Evolutionary conservation across 2,797 vertebrate genomes (phyloP).

Genomic region (Cheirogaleus major): DNA sequence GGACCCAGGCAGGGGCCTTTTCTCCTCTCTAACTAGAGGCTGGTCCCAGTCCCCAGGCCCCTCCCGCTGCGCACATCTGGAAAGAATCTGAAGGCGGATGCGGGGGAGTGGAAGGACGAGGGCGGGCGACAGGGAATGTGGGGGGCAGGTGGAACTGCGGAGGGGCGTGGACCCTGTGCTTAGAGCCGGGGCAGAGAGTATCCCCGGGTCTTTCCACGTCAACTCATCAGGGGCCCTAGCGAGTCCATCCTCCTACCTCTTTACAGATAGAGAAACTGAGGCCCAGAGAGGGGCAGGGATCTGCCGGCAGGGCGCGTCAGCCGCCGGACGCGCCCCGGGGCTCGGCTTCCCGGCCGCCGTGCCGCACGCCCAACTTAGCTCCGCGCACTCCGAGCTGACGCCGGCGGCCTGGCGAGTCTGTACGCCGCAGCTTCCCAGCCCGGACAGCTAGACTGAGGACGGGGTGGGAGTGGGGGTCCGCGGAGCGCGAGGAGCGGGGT

Average conservation of each 20-base stretch:
- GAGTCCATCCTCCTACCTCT: neutral
- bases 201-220: neutral
- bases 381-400: neutral
- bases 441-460: neutral
- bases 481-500: neutral
- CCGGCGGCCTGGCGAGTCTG: neutral
- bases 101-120: constrained; percentile 31
- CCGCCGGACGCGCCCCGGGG: neutral
- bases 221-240: neutral
- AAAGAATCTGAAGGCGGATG: constrained; percentile 60
- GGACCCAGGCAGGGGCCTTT: neutral
- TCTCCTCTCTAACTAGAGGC: neutral
- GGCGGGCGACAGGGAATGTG: constrained; percentile 67
- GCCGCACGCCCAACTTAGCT: neutral
- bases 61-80: constrained; percentile 73
- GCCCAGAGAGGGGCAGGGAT: neutral
- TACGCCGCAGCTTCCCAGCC: neutral
- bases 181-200: neutral
- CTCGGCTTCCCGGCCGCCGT: neutral
- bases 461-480: neutral
- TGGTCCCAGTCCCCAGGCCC: neutral
- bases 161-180: neutral
- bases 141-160: constrained; percentile 69
- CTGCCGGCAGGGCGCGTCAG: neutral
- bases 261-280: neutral